Percentiles rank a stretch among this genome's conserved stretches.
Evolutionary conservation across 2,888 invertebrate genomes (phyloP).

Genomic region (Pseudoips prasinana): DNA sequence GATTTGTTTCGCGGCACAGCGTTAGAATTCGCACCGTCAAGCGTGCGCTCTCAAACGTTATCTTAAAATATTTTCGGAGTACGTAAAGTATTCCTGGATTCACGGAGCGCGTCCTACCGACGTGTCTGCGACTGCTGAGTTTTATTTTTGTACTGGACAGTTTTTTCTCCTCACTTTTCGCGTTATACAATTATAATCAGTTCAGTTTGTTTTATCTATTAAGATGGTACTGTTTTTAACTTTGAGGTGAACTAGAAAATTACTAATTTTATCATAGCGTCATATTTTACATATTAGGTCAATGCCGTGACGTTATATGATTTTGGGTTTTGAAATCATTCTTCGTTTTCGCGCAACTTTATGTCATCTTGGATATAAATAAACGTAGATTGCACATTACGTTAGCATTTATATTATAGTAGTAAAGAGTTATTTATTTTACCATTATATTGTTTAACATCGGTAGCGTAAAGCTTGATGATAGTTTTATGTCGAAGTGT

Average conservation of each 20-base stretch:
- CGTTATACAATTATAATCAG: slow-evolving; percentile 35
- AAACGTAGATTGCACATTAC: too few relatives aligned
- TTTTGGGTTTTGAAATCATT: slow-evolving; percentile 14
- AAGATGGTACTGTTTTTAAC: too few relatives aligned
- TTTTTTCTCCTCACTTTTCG: slow-evolving; percentile 36
- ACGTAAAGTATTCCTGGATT: slow-evolving; percentile 41
- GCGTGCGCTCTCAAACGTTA: slow-evolving; percentile 31
- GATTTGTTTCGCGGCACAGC: slow-evolving; percentile 17
- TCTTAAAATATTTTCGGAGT: slow-evolving; percentile 43
- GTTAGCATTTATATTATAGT: too few relatives aligned
- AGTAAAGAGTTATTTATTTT: too few relatives aligned
- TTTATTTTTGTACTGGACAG: slow-evolving; percentile 47
- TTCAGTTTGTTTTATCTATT: slow-evolving; percentile 11
- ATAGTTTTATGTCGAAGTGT: too few relatives aligned
- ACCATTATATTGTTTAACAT: too few relatives aligned
- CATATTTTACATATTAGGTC: slow-evolving; percentile 25
- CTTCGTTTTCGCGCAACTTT: slow-evolving; percentile 2
- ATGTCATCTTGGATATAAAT: too few relatives aligned
- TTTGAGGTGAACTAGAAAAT: too few relatives aligned
- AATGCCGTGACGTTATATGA: slow-evolving; percentile 16
- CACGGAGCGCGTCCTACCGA: slow-evolving; percentile 29
- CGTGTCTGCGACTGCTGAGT: slow-evolving; percentile 42
- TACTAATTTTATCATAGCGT: too few relatives aligned
- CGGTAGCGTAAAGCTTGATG: too few relatives aligned
- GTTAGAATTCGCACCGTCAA: slow-evolving; percentile 14